A percentile compares a stretch with the other conserved stretches of the same genome.
Evolutionary conservation across 92 coral and sea anemone genomes (phyloP).

Genomic region (Anthopleura xanthogrammica): DNA sequence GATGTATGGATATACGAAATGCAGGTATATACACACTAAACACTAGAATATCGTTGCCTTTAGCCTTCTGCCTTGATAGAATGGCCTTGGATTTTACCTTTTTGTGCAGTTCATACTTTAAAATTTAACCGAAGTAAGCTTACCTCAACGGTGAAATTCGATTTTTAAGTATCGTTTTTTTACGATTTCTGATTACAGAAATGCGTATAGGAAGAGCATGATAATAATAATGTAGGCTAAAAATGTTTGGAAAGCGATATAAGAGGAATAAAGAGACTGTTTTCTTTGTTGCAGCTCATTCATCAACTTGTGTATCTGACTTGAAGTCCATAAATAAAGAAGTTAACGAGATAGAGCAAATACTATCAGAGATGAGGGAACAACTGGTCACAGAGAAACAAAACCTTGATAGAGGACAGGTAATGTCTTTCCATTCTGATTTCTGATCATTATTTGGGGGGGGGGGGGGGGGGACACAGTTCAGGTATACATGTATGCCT

Average conservation of each 20-base stretch:
- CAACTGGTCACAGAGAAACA: slow-evolving; percentile 46
- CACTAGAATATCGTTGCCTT: not conserved
- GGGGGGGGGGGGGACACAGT: too few species aligned
- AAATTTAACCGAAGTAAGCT: not conserved
- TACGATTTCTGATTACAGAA: too few species aligned
- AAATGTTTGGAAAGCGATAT: not conserved
- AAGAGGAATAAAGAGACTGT: not conserved
- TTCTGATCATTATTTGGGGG: not conserved
- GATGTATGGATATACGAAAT: slow-evolving; percentile 79
- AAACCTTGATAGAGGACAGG: slow-evolving; percentile 64
- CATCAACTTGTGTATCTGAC: slow-evolving; percentile 57
- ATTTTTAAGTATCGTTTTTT: too few species aligned
- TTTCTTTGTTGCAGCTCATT: slow-evolving; percentile 35
- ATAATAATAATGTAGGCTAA: not conserved
- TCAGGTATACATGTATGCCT: too few species aligned
- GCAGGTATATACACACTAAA: slow-evolving; percentile 54
- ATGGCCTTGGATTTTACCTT: not conserved
- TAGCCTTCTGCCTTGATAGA: not conserved
- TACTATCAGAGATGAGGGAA: slow-evolving; percentile 52
- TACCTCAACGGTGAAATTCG: too few species aligned
- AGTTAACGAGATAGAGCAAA: slow-evolving; percentile 64
- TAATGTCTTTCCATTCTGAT: not conserved
- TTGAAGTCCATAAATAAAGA: slow-evolving; percentile 73
- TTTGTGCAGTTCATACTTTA: not conserved
- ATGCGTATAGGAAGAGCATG: too few species aligned